Evolutionary conservation across 2,113 vertebrate species (phyloP), one percentile per base, ranked within the genome.

Genomic region (Ginglymostoma cirratum): DNA sequence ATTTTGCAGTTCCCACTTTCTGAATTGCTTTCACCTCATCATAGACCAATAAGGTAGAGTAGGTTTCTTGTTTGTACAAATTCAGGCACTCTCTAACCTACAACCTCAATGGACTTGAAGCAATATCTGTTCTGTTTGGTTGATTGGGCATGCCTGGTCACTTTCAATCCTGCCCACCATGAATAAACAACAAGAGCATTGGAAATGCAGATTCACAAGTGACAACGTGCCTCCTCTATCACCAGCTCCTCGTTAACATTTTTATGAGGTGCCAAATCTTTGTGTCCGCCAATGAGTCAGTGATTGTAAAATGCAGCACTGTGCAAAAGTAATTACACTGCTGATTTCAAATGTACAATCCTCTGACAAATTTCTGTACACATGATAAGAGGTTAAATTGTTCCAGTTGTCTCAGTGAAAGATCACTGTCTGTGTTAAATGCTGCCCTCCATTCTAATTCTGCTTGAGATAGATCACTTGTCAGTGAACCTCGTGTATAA

Each of bases 391-490:
- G 17, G 80, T 66, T 65, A 93, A 93, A 34, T 19, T 67, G 89
- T 38, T 93, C 61, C 61, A 21, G 89, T 17, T 61, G 55, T 61
- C 12, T 61, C 17, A 66, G 38, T 21, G 38, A 19, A 66, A 61
- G 89, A 92, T 61, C 27, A 38, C 5, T 92, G 61, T 66, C 34
- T 65, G 61, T 93, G 89, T 38, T 17, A 66, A 65, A 66, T 38
- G 55, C 65, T 38, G 61, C 65, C 66, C 89, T 93, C n/a, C 61
- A 38, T 66, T 93, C 61, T 93, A 93, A 66, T 93, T 66, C 89
- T 23, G n/a, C 89, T 66, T 21, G n/a, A 93, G 89, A 93, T 66
- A 38, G 65, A 23, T 93, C 61, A 38, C 55, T 66, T 67, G 89
- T 17, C 30, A 66, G 55, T 93, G 89, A 93, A 66, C 10, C 17